phyloP scores from a whole-genome alignment of 1,140 invertebrate genomes.

The Aphidius ervi region DNA sequence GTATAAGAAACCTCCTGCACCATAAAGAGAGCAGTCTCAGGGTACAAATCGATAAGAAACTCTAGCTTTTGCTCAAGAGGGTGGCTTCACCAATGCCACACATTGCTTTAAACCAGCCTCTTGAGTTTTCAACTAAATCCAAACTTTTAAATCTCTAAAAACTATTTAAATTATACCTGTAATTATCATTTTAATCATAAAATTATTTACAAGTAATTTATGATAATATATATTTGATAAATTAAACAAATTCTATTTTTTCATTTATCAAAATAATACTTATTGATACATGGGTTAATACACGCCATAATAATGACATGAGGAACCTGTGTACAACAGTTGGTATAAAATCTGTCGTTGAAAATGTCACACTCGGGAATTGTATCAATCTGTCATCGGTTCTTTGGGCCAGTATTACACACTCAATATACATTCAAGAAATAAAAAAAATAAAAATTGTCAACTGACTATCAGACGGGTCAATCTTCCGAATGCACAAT shows the following conservation, averaged over 20 bases:
- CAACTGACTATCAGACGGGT: constrained; percentile 40
- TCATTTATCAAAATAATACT: constrained; percentile 22
- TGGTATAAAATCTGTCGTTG: constrained; percentile 52
- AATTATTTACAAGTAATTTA: too few relatives aligned
- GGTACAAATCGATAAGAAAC: constrained; percentile 51
- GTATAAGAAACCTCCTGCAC: constrained; percentile 6
- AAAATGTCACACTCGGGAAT: constrained; percentile 45
- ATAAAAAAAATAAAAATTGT: too few relatives aligned
- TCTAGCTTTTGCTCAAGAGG: constrained; percentile 29
- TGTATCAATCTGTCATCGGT: constrained; percentile 53
- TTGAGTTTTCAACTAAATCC: too few relatives aligned
- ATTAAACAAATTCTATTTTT: neutral
- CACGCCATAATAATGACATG: constrained; percentile 36
- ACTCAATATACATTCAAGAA: too few relatives aligned
- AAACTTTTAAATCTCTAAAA: too few relatives aligned
- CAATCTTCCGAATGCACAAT: constrained; percentile 49
- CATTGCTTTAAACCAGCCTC: too few relatives aligned
- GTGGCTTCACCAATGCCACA: too few relatives aligned
- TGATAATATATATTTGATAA: too few relatives aligned
- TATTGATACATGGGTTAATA: constrained; percentile 3
- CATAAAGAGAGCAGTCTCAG: constrained; percentile 34
- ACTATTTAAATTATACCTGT: too few relatives aligned
- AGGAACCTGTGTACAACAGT: constrained; percentile 38
- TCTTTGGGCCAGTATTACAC: too few relatives aligned
- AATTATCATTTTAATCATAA: too few relatives aligned